A percentile compares a stretch with the other conserved stretches of the same genome.
Conservation (phyloP, 2,888 invertebrate species). For the Anoplius nigerrimus region DNA sequence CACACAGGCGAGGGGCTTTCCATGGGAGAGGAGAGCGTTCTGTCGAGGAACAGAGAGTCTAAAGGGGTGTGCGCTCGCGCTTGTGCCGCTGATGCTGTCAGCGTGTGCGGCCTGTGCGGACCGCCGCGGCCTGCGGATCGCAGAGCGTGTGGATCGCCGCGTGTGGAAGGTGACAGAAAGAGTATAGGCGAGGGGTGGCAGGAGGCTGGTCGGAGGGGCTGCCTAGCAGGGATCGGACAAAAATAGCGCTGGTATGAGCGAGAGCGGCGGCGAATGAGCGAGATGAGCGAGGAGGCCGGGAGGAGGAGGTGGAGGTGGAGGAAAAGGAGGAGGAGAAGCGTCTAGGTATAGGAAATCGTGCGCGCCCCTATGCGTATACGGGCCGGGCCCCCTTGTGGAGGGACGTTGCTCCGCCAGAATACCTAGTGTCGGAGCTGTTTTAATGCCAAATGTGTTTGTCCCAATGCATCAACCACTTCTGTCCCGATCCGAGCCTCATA, state of each 20-base stretch:
- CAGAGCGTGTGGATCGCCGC: too few relatives aligned
- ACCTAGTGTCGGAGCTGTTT: constrained; percentile 56
- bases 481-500: constrained; percentile 44
- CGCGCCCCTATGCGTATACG: too few relatives aligned
- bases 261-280: constrained; percentile 9
- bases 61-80: not conserved
- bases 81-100: not conserved
- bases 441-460: constrained; percentile 64
- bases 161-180: constrained; percentile 17
- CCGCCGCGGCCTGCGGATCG: too few relatives aligned
- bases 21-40: not conserved
- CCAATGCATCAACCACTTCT: constrained; percentile 63
- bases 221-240: constrained; percentile 7
- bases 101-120: constrained; percentile 18
- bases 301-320: constrained; percentile 12
- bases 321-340: not conserved
- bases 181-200: constrained; percentile 3
- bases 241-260: constrained; percentile 13
- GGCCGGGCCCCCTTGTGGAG: constrained; percentile 18
- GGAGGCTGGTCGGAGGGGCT: too few relatives aligned
- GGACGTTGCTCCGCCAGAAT: constrained; percentile 45
- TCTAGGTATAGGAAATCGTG: too few relatives aligned
- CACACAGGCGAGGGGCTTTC: not conserved
- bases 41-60: not conserved
- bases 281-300: constrained; percentile 18